Evolutionary conservation across 2,888 invertebrate genomes (phyloP).

Genomic region (Acanthacorydalis orientalis): DNA sequence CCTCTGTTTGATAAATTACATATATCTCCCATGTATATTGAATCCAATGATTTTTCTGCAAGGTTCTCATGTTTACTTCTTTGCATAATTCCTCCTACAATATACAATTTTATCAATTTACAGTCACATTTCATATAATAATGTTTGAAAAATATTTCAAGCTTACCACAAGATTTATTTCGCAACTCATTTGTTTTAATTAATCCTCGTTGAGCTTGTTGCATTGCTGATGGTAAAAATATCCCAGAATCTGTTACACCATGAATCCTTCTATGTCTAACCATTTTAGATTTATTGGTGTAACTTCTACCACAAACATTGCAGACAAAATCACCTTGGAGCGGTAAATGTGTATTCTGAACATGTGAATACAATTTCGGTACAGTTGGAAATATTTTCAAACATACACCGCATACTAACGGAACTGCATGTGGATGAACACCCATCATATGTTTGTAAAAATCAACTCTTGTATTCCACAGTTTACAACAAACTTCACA

Average conservation of each 20-base stretch:
- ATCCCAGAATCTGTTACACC: conserved; percentile 13
- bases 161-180: no score
- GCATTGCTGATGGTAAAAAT: neutral
- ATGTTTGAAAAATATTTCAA: no score
- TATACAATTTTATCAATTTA: no score
- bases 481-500: conserved; percentile 31
- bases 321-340: conserved; percentile 29
- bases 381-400: conserved; percentile 29
- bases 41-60: no score
- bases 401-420: conserved; percentile 29
- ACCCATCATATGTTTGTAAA: conserved; percentile 33
- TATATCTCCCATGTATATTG: no score
- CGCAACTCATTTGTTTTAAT: neutral
- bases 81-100: no score
- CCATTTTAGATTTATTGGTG: conserved; percentile 32
- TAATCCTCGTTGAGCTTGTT: neutral
- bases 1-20: neutral
- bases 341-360: conserved; percentile 25
- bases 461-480: conserved; percentile 31
- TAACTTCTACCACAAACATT: conserved; percentile 31
- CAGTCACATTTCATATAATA: no score
- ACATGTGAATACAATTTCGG: conserved; percentile 25
- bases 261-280: conserved; percentile 29
- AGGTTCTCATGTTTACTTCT: no score
- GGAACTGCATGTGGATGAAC: conserved; percentile 30